Evolutionary conservation across 2,113 vertebrate species (phyloP).

Genomic region (Acrocephalus kingi): DNA sequence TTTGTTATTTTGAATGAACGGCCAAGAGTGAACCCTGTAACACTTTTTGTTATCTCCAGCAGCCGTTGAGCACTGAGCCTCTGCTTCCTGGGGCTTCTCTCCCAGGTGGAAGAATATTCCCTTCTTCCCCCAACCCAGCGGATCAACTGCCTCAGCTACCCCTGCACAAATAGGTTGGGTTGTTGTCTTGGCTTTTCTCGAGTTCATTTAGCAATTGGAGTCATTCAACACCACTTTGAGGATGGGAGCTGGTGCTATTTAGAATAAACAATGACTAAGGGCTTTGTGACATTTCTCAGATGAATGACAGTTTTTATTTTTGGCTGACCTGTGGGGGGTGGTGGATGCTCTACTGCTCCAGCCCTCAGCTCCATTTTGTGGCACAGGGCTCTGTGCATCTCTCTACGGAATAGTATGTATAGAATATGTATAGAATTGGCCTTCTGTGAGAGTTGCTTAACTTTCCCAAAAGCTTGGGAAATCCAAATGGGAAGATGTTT

Average conservation of each 20-base stretch:
- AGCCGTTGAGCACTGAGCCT: not conserved
- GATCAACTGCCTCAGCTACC: not conserved
- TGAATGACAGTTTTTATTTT: not conserved
- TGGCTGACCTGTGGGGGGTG: not conserved
- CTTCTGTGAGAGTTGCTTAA: conserved; percentile 19
- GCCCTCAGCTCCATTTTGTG: not conserved
- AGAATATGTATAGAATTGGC: not conserved
- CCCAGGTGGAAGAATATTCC: not conserved
- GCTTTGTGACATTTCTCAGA: not conserved
- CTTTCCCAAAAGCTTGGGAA: conserved; percentile 34
- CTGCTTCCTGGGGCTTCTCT: not conserved
- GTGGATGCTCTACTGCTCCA: not conserved
- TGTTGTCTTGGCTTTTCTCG: not conserved
- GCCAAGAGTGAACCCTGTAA: not conserved
- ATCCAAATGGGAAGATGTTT: conserved; percentile 20
- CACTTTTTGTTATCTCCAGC: not conserved
- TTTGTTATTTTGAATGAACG: not conserved
- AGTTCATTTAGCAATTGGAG: not conserved
- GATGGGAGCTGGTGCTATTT: not conserved
- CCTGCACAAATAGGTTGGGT: not conserved
- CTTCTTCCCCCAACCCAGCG: not conserved
- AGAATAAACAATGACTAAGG: not conserved
- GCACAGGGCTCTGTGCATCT: not conserved
- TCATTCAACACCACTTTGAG: not conserved
- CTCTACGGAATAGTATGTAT: not conserved